phyloP scores from a whole-genome alignment of 2,888 invertebrate genomes.

The Philereme vetulata region DNA sequence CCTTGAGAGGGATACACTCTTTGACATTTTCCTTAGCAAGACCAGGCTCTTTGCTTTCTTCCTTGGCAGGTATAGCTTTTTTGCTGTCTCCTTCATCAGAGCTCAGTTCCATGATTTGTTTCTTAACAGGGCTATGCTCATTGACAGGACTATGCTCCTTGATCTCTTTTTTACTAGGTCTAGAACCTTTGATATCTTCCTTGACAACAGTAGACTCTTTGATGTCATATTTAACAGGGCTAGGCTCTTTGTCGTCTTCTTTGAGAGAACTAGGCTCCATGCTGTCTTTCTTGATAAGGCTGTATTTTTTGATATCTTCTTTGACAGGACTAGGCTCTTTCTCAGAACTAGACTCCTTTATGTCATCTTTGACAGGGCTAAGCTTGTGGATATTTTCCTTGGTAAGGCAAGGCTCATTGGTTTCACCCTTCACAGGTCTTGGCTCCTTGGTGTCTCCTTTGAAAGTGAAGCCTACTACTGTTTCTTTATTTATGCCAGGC shows the following conservation, averaged over 20 bases:
- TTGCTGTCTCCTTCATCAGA: too few species aligned
- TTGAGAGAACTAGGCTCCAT: neutral
- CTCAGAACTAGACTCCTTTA: conserved; percentile 24
- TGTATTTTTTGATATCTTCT: conserved; percentile 9
- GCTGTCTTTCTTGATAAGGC: conserved; percentile 14
- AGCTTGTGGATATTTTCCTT: conserved; percentile 25
- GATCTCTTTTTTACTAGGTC: conserved; percentile 17
- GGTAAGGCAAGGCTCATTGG: conserved; percentile 19
- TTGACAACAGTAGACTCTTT: conserved; percentile 16
- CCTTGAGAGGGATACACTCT: too few species aligned
- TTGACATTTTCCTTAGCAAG: too few species aligned
- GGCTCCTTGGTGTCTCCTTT: conserved; percentile 5
- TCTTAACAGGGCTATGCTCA: too few species aligned
- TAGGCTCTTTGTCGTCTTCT: conserved; percentile 10
- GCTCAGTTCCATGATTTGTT: too few species aligned
- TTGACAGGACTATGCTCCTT: conserved; percentile 14
- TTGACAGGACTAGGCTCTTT: conserved; percentile 13
- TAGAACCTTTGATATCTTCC: conserved; percentile 26
- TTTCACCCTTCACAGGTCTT: conserved; percentile 15
- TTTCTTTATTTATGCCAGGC: conserved; percentile 5
- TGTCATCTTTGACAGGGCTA: conserved; percentile 18
- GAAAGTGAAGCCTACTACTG: neutral
- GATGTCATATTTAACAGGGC: conserved; percentile 15
- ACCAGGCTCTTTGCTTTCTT: too few species aligned
- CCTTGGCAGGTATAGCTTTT: too few species aligned